These are phyloP conservation scores for Syngnathoides biaculeatus DNA, from an alignment of 2,113 vertebrate species.

Conservation along the genomic window DNA sequence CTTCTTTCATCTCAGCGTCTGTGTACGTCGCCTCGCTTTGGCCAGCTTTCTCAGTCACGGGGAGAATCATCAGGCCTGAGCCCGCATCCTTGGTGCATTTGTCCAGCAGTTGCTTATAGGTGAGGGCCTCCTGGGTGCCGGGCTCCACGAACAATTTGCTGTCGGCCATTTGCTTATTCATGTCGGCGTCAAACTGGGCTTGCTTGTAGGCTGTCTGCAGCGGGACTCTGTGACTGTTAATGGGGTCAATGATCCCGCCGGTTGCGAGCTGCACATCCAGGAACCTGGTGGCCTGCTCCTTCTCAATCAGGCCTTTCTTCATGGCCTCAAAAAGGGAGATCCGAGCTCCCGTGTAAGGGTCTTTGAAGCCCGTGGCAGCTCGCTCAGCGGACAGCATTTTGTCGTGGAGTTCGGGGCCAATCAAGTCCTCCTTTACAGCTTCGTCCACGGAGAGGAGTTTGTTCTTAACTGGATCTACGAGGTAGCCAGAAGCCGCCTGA, in stretches of 20 bases:
- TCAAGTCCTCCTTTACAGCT: constrained; percentile 83
- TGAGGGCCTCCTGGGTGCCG: constrained; percentile 86
- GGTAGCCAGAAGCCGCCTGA: constrained; percentile 87
- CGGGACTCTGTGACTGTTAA: constrained; percentile 84
- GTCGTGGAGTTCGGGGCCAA: constrained; percentile 90
- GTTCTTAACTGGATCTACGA: constrained; percentile 83
- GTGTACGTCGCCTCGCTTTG: constrained; percentile 77
- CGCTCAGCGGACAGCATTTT: constrained; percentile 87
- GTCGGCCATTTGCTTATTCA: constrained; percentile 78
- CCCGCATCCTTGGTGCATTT: constrained; percentile 80
- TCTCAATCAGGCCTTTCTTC: constrained; percentile 83
- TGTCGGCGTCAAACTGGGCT: constrained; percentile 82
- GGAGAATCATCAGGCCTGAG: constrained; percentile 81
- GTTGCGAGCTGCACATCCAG: constrained; percentile 93
- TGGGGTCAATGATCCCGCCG: constrained; percentile 86
- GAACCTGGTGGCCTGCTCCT: constrained; percentile 83
- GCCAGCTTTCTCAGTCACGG: constrained; percentile 79
- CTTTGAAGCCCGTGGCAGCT: constrained; percentile 88
- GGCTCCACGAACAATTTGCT: constrained; percentile 88
- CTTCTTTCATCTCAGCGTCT: constrained; percentile 82
- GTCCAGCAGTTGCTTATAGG: constrained; percentile 85
- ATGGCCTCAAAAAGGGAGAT: constrained; percentile 97
- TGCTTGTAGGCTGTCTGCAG: constrained; percentile 81
- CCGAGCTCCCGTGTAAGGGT: constrained; percentile 84
- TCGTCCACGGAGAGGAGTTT: constrained; percentile 82